Evolutionary conservation across 2,113 vertebrate genomes (phyloP).

Genomic region (Solea senegalensis): DNA sequence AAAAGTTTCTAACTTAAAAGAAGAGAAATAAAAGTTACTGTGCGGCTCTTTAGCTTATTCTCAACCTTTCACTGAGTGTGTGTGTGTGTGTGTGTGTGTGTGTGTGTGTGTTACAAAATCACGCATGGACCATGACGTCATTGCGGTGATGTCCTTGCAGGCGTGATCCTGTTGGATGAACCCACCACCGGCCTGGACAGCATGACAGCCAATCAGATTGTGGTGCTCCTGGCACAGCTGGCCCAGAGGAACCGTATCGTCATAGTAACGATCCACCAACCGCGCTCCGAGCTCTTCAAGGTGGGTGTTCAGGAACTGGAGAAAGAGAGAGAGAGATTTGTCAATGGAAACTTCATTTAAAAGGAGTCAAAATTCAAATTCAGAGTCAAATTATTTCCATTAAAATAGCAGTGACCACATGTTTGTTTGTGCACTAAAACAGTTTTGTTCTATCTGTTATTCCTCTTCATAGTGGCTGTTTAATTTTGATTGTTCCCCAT

Average conservation of each 20-base stretch:
- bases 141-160: constrained; percentile 74
- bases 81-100: too few species aligned
- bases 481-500: too few species aligned
- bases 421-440: too few species aligned
- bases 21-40: constrained; percentile 63
- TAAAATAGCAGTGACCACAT: too few species aligned
- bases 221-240: constrained; percentile 86
- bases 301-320: constrained; percentile 71
- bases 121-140: constrained; percentile 42
- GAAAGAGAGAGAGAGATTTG: background rate
- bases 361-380: too few species aligned
- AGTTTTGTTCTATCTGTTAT: too few species aligned
- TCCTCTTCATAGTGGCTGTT: too few species aligned
- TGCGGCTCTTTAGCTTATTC: constrained; percentile 27
- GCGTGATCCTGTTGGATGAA: constrained; percentile 93
- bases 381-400: too few species aligned
- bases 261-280: constrained; percentile 95
- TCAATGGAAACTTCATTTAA: background rate
- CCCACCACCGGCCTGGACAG: constrained; percentile 96
- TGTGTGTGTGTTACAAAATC: constrained; percentile 7
- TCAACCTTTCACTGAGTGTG: background rate
- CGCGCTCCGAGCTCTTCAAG: constrained; percentile 94
- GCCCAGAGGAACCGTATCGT: constrained; percentile 89
- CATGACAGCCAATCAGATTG: constrained; percentile 94
- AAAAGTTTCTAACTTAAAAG: constrained; percentile 69